Percentiles rank a stretch among this genome's conserved stretches.
phyloP scores from a whole-genome alignment of 2,797 vertebrate species.

The Eospalax fontanierii region DNA sequence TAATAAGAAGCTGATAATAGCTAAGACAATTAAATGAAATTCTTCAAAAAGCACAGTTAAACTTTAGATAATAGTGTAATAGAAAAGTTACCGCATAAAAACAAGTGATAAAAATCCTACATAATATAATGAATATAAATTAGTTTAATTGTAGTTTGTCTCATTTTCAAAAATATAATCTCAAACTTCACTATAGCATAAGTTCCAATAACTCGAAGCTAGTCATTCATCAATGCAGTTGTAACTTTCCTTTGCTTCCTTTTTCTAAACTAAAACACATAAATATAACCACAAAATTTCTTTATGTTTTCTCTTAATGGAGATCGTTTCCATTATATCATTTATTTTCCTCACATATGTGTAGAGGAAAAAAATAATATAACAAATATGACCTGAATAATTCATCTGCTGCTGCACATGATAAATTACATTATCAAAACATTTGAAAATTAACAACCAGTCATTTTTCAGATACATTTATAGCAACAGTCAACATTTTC shows the following conservation, averaged over 20 bases:
- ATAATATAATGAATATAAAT: constrained; percentile 69
- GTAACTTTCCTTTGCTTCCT: constrained; percentile 22
- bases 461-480: constrained; percentile 12
- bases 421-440: background rate
- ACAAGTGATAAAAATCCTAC: constrained; percentile 50
- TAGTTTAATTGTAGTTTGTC: constrained; percentile 67
- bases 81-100: constrained; percentile 62
- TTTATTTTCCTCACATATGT: constrained; percentile 50
- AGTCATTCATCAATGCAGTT: constrained; percentile 33
- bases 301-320: constrained; percentile 32
- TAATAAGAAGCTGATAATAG: constrained; percentile 67
- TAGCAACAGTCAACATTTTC: constrained; percentile 58
- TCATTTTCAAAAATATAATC: constrained; percentile 64
- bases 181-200: background rate
- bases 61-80: constrained; percentile 62
- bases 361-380: constrained; percentile 58
- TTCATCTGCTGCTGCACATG: background rate
- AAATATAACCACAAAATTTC: constrained; percentile 55
- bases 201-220: constrained; percentile 58
- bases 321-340: constrained; percentile 57
- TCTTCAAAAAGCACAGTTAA: constrained; percentile 51
- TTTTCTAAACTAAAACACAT: constrained; percentile 38
- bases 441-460: constrained; percentile 57
- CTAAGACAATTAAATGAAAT: constrained; percentile 66
- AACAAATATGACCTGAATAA: constrained; percentile 3